A percentile compares a stretch with the other conserved stretches of the same genome.
Conservation (phyloP, 2,113 vertebrate genomes). For the Cygnus buccinator region DNA sequence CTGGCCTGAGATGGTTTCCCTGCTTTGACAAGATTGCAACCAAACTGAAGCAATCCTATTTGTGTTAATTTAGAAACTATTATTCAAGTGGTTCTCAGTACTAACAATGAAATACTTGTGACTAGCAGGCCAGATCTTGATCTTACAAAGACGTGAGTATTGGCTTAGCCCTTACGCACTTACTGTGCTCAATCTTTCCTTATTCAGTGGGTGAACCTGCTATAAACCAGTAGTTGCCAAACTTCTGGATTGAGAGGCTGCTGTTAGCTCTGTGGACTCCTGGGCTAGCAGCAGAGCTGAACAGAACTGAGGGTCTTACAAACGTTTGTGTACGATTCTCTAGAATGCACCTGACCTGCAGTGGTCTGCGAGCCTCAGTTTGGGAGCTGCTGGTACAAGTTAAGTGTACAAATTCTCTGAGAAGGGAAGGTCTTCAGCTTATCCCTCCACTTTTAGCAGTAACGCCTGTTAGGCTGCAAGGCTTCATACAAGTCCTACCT, state of each 20-base stretch:
- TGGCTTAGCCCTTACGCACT: neutral
- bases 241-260: neutral
- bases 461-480: neutral
- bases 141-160: too few species aligned
- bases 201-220: neutral
- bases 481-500: neutral
- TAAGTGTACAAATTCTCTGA: neutral
- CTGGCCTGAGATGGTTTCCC: neutral
- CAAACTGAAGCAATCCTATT: neutral
- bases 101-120: neutral
- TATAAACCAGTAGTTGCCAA: neutral
- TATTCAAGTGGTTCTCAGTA: neutral
- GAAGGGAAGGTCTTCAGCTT: neutral
- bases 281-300: neutral
- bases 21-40: neutral
- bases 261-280: neutral
- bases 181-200: neutral
- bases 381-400: neutral
- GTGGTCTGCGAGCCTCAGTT: neutral
- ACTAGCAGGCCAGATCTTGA: neutral
- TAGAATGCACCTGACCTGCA: neutral
- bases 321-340: neutral
- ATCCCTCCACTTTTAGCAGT: neutral
- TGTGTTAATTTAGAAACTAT: neutral
- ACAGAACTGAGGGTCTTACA: neutral